Evolutionary conservation across 2,113 vertebrate species (phyloP), one percentile per base, ranked within the genome.

Genomic region (Coturnix japonica): DNA sequence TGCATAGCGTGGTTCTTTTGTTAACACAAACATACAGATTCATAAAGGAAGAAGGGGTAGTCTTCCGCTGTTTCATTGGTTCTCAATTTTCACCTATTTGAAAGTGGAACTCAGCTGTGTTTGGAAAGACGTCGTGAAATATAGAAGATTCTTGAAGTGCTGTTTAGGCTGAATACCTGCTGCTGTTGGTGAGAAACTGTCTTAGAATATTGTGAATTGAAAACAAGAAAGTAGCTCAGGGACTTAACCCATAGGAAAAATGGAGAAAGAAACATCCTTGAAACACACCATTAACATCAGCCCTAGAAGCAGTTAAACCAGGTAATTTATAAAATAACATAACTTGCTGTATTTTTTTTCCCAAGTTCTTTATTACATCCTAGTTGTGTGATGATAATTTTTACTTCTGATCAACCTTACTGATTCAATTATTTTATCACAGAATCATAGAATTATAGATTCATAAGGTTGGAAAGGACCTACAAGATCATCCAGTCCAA

Each of bases 141-240:
- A 64, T 39, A 90, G 26, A 5, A 13, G 69, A 3, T 76, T 87
- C 54, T 82, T 74, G 23, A 91, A 75, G 39, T 59, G 13, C 12
- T 47, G 14, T 73, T 88, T 65, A 76, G 43, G 47, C 9, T 60
- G 7, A 82, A 60, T 57, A 61, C n/a, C 17, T 17, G 28, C 10
- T 75, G 81, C 86, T 79, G 33, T 72, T 51, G 56, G 26, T 73
- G 44, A 93, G 86, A 89, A 87, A 39, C 37, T 88, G 63, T 83
- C 60, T 51, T 82, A 77, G 20, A 64, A 43, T 71, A 30, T 7
- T 54, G 14, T 23, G 22, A 83, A 49, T 85, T 44, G 59, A 44
- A 73, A 87, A 8, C 9, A 53, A 39, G 6, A n/a, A 7, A 60
- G 21, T 57, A 66, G 20, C 21, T 65, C 22, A 41, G 39, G 11